Conservation (phyloP, 2,113 vertebrate genomes). For the Xerus inauris region DNA sequence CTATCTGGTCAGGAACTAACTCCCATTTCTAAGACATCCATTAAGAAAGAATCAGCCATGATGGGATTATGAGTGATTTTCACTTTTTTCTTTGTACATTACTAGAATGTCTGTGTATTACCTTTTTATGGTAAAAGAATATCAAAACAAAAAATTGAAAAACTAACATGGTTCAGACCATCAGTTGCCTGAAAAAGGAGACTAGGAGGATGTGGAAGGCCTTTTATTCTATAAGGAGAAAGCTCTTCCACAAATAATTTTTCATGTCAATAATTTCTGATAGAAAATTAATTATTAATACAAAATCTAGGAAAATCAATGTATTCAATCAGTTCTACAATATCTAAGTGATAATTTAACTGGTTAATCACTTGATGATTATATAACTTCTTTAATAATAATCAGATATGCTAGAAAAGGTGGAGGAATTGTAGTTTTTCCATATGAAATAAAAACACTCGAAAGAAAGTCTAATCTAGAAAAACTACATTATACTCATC, state of each 20-base stretch:
- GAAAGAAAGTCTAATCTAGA: neutral
- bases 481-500: conserved; percentile 1
- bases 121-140: conserved; percentile 1
- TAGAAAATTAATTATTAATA: conserved; percentile 1
- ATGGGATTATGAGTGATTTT: neutral
- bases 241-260: neutral
- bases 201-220: neutral
- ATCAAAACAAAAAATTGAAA: conserved; percentile 39
- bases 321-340: conserved; percentile 3
- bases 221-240: conserved; percentile 19
- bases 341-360: conserved; percentile 9
- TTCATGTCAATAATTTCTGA: conserved; percentile 31
- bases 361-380: neutral
- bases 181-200: neutral
- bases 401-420: neutral
- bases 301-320: neutral
- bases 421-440: neutral
- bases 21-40: neutral
- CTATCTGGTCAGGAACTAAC: neutral
- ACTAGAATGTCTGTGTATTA: neutral
- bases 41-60: neutral
- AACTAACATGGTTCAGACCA: neutral
- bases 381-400: conserved; percentile 29
- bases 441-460: conserved; percentile 51
- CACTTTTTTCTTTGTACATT: conserved; percentile 35